Evolutionary conservation across 2,113 vertebrate species (phyloP), one percentile per base, ranked within the genome.

Genomic region (Bubo scandiacus): DNA sequence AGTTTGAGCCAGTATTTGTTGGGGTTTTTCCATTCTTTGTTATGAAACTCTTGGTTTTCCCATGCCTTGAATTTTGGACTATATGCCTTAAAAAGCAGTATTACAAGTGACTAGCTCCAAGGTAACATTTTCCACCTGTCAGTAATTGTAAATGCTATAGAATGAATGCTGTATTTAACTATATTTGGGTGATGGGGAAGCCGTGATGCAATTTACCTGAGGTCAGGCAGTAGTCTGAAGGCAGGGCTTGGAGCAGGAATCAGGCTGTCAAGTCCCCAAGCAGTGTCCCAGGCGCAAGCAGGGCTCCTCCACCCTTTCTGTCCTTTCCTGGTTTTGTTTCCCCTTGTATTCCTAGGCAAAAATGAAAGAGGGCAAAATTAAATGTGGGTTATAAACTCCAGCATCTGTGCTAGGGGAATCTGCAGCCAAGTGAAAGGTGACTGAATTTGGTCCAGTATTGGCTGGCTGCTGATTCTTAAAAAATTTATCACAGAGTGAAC

Each of bases 11-110:
- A 40, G 47, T 93, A 88, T 79, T 92, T 96, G 29, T 80, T 61
- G 85, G 81, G 58, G 27, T 19, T 40, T 92, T 96, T 91, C 81
- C 73, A 63, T 9, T 1, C 47, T 96, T 92, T 52, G 34, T 94
- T 96, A 59, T 74, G 79, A 95, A 94, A 94, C 68, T 19, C 12
- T 82, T 82, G 32, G 45, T 58, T 75, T 94, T 93, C 71, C 78
- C 51, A 38, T 93, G 67, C 81, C 66, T 75, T 73, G 43, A 52
- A 32, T 95, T 91, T 80, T 40, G 27, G 36, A 70, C 29, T 40
- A 61, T 38, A 15, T 79, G n/a, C n/a, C 55, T 92, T 93, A 82
- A 90, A 88, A 92, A 70, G 23, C 38, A 47, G 5, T 83, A 58
- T 57, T 47, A 40, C 9, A 65, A 65, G 43, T 43, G 54, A 30